A percentile compares a stretch with the other conserved stretches of the same genome.
phyloP scores from a whole-genome alignment of 1,140 invertebrate species.

The Coenobita brevimanus region DNA sequence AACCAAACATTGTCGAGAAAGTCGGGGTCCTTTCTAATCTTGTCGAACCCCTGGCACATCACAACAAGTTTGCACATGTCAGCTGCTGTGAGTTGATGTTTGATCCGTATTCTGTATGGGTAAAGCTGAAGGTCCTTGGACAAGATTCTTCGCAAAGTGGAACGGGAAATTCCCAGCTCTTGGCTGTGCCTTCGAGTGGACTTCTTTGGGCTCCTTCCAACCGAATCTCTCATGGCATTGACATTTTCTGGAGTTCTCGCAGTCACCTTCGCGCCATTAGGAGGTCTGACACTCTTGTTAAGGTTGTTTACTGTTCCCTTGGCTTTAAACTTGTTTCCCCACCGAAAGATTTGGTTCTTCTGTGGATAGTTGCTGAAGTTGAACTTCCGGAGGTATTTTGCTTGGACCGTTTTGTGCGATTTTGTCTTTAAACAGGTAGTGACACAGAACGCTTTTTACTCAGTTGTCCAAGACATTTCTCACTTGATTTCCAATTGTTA shows the following conservation, averaged over 20 bases:
- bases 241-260: not conserved
- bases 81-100: conserved; percentile 4
- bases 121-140: conserved; percentile 5
- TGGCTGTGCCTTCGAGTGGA: conserved; percentile 3
- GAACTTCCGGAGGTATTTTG: not conserved
- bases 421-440: conserved; percentile 18
- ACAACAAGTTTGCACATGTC: conserved; percentile 4
- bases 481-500: too few relatives aligned
- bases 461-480: too few relatives aligned
- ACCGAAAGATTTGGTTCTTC: not conserved
- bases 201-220: conserved; percentile 8
- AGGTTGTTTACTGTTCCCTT: conserved; percentile 3
- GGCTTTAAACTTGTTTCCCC: conserved; percentile 12
- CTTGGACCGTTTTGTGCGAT: conserved; percentile 10
- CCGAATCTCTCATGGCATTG: conserved; percentile 22
- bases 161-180: not conserved
- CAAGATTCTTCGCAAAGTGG: conserved; percentile 8
- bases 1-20: conserved; percentile 21
- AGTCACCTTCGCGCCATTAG: conserved; percentile 18
- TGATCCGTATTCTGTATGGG: conserved; percentile 6
- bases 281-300: not conserved
- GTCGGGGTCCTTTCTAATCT: conserved; percentile 7
- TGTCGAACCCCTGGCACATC: conserved; percentile 13
- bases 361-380: conserved; percentile 19
- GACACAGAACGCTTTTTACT: conserved; percentile 4